Evolutionary conservation across 30 jellyfish, hydroid and myxozoan species (phyloP).

Genomic region (Cassiopea andromeda): DNA sequence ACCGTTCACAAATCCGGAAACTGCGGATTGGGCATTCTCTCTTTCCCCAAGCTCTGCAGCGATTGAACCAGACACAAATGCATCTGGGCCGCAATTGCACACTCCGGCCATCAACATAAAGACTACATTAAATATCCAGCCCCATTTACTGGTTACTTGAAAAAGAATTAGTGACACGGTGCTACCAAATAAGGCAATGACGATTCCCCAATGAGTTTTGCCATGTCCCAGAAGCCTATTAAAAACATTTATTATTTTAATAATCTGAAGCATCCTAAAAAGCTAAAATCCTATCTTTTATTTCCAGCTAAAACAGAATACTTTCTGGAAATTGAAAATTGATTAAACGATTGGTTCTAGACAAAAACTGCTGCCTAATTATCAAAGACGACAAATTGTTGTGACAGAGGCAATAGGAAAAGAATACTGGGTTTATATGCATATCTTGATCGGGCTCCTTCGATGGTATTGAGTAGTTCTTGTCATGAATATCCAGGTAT

Average conservation of each 20-base stretch:
- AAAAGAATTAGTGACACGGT: constrained; percentile 80
- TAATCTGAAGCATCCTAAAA: no score
- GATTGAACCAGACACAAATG: constrained; percentile 93
- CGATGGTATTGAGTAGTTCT: no score
- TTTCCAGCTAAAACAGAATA: no score
- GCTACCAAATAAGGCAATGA: constrained; percentile 84
- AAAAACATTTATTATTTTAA: not conserved
- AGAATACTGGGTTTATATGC: no score
- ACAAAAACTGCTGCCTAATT: no score
- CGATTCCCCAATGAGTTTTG: constrained; percentile 95
- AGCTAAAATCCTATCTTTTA: no score
- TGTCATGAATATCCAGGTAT: no score
- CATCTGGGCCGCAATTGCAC: constrained; percentile 98
- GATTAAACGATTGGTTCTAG: no score
- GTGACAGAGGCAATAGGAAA: no score
- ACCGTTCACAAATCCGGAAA: constrained; percentile 98
- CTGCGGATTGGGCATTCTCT: constrained; percentile 98
- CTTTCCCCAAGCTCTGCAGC: constrained; percentile 99
- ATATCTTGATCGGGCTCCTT: no score
- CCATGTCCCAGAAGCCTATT: constrained; percentile 82
- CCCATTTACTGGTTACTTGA: constrained; percentile 92
- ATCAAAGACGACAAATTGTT: no score
- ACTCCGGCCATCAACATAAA: constrained; percentile 93
- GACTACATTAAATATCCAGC: constrained; percentile 85
- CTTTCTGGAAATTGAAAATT: no score